These are phyloP conservation scores for Atrina japonica DNA, from an alignment of 2,888 invertebrate species.

Conservation along the genomic window DNA sequence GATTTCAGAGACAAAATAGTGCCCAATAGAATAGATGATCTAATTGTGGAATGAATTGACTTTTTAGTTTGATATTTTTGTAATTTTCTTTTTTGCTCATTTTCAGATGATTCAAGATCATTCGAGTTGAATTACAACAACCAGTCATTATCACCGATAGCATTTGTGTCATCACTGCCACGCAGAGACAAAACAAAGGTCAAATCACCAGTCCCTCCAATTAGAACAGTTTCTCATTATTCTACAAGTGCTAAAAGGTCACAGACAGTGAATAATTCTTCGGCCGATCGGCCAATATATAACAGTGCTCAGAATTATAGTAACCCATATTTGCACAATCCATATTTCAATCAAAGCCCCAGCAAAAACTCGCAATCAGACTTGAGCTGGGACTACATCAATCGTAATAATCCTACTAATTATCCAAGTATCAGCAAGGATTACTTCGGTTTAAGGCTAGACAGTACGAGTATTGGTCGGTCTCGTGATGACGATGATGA, in stretches of 20 bases:
- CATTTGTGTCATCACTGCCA: conserved; percentile 16
- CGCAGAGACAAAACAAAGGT: neutral
- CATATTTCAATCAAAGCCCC: conserved; percentile 18
- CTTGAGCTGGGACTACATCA: conserved; percentile 27
- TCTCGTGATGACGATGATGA: conserved; percentile 68
- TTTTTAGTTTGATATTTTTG: too few species aligned
- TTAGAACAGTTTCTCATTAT: conserved; percentile 2
- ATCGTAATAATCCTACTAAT: conserved; percentile 19
- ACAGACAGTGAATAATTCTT: neutral
- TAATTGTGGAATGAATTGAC: too few species aligned
- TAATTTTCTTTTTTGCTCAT: conserved; percentile 27
- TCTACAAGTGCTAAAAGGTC: conserved; percentile 35
- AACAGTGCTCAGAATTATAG: conserved; percentile 7
- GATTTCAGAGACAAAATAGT: too few species aligned
- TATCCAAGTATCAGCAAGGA: conserved; percentile 35
- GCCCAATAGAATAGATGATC: too few species aligned
- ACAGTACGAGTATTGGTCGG: conserved; percentile 56
- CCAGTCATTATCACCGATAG: conserved; percentile 28
- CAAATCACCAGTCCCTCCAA: conserved; percentile 19
- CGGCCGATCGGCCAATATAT: neutral
- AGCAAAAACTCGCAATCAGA: neutral
- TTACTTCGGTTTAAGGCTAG: conserved; percentile 36
- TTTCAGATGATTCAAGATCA: conserved; percentile 61
- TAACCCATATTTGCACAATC: conserved; percentile 5
- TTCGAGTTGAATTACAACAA: conserved; percentile 54